phyloP scores from a whole-genome alignment of 2,888 invertebrate species.

The Dioctria linearis region DNA sequence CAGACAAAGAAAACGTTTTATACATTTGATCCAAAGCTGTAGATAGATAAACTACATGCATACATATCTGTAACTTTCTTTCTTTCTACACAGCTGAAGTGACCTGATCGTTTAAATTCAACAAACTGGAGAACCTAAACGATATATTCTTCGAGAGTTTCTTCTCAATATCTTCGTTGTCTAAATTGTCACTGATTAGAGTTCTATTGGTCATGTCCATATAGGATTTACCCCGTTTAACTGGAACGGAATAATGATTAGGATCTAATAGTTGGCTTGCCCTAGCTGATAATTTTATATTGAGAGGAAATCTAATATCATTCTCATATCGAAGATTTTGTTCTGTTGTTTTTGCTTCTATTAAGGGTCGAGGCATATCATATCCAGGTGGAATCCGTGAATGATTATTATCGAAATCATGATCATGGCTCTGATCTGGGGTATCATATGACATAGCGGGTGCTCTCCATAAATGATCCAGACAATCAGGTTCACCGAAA shows the following conservation, averaged over 20 bases:
- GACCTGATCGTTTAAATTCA: constrained; percentile 68
- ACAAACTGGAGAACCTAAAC: constrained; percentile 69
- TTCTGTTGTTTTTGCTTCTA: constrained; percentile 66
- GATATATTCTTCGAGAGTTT: constrained; percentile 70
- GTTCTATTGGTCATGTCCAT: constrained; percentile 69
- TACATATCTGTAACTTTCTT: background rate
- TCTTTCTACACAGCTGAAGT: constrained; percentile 54
- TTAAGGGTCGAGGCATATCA: constrained; percentile 68
- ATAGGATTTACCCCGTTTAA: constrained; percentile 69
- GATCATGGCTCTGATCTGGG: constrained; percentile 57
- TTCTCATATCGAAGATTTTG: constrained; percentile 69
- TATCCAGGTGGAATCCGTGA: constrained; percentile 64
- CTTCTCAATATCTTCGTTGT: constrained; percentile 69
- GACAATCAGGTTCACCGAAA: constrained; percentile 64
- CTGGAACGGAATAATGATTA: constrained; percentile 66
- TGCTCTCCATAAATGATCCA: constrained; percentile 69
- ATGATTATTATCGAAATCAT: constrained; percentile 11
- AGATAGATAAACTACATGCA: no score
- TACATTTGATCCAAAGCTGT: background rate
- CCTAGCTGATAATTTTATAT: constrained; percentile 63
- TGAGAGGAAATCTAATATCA: constrained; percentile 68
- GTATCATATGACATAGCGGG: constrained; percentile 67
- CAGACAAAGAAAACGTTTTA: background rate
- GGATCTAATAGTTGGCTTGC: constrained; percentile 57
- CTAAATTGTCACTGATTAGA: constrained; percentile 68